Evolutionary conservation across 2,113 vertebrate genomes (phyloP).

Genomic region (Aplodontia rufa): DNA sequence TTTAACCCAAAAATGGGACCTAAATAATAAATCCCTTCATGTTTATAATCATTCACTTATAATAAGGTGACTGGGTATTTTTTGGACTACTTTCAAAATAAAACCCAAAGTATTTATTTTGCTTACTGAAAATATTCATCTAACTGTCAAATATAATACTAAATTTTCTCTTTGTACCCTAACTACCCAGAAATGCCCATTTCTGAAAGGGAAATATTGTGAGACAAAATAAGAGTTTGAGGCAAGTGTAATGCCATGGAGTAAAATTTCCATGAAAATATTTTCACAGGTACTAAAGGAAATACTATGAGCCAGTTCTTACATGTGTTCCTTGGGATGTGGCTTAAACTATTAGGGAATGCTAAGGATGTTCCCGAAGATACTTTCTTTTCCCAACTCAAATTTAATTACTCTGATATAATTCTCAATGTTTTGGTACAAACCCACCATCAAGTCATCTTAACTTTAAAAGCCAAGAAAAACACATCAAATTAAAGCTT

Average conservation of each 20-base stretch:
- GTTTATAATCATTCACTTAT: slow-evolving; percentile 5
- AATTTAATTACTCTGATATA: neutral
- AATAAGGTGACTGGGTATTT: neutral
- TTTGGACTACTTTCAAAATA: slow-evolving; percentile 47
- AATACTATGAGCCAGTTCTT: slow-evolving; percentile 37
- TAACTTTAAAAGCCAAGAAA: slow-evolving; percentile 18
- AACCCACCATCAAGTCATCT: neutral
- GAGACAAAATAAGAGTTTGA: slow-evolving; percentile 61
- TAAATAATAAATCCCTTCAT: slow-evolving; percentile 30
- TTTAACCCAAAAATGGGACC: neutral
- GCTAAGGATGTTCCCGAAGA: neutral
- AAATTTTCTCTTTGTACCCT: neutral
- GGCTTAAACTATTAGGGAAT: slow-evolving; percentile 13
- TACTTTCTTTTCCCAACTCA: neutral
- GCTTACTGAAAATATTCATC: slow-evolving; percentile 19
- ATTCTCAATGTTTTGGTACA: neutral
- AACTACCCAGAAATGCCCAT: slow-evolving; percentile 10
- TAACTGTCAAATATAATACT: slow-evolving; percentile 47
- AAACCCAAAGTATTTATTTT: slow-evolving; percentile 43
- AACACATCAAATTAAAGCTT: slow-evolving; percentile 5
- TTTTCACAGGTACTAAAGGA: slow-evolving; percentile 60
- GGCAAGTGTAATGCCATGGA: slow-evolving; percentile 12
- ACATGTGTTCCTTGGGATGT: slow-evolving; percentile 10
- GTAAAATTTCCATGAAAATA: slow-evolving; percentile 70
- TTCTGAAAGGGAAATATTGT: slow-evolving; percentile 58